Evolutionary conservation across 2,797 vertebrate genomes (phyloP), one percentile per base, ranked within the genome.

Genomic region (Chanos chanos): DNA sequence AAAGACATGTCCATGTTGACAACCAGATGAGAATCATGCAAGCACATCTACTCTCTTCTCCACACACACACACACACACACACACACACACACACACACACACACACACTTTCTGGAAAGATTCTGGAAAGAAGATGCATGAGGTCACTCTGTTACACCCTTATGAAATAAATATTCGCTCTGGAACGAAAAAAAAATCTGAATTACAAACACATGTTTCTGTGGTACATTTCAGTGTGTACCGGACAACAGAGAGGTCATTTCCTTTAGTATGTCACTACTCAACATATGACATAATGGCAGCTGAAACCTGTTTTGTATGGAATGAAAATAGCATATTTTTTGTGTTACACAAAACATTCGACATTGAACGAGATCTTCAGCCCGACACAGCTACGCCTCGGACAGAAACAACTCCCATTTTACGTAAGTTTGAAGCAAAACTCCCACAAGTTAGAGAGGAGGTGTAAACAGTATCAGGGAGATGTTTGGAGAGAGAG

Each of bases 61-160:
- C 19, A 21, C 40, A 22, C 10, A 21, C 4, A 6, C 27, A n/a
- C 22, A 48, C 8, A 12, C 15, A 13, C 16, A 40, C 22, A 39
- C 40, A 56, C 3, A n/a, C 19, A 49, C 25, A 18, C 50, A 47
- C 44, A 19, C 48, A 16, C 50, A 37, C 12, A 27, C 27, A 62
- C 52, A 52, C 15, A 10, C n/a, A 48, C 44, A 30, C 13, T 7
- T 3, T 19, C 16, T 53, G 21, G 30, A 37, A 31, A 47, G 10
- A 30, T 39, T 39, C n/a, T 16, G n/a, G 13, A 24, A 47, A 50
- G 36, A 22, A 51, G 12, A 57, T 30, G 22, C n/a, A 56, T 65
- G 56, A 65, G 44, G 25, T 49, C 28, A 65, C 61, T n/a, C 9
- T 12, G 65, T 56, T 54, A 54, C 34, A 27, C 61, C 61, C 40